Evolutionary conservation across 2,888 invertebrate genomes (phyloP), one percentile per base, ranked within the genome.

Genomic region (Plemyria rubiginata): DNA sequence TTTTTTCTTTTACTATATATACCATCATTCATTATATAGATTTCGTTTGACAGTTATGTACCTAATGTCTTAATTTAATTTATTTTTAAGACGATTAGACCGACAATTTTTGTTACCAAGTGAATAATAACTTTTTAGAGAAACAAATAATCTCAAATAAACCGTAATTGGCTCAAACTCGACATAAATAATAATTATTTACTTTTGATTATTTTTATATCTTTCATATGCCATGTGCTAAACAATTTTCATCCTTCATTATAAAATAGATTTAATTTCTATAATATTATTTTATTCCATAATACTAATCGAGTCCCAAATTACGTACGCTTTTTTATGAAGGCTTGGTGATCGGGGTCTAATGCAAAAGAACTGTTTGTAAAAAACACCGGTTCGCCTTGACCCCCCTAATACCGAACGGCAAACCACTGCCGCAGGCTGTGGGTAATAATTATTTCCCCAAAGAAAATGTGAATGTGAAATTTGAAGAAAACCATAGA

Each of bases 381-480:
- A 73, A 75, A 76, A 76, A 76, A 75, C 71, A 74, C 75, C 56
- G 36, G 79, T 70, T 81, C 59, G 70, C 81, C 80, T 80, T 81
- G 80, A 80, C 79, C 79, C 66, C 65, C 57, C 60, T 60, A 54
- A 66, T 52, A 57, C 52, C 59, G 61, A 57, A 62, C 67, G 66
- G 66, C 68, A 66, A 70, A 68, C 63, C 66, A 70, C 65, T 59
- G 62, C 64, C 48, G 66, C 61, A 60, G 60, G 60, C 60, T 50
- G 60, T 60, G 60, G 5, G 16, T 8, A 15, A 5, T 63, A 43
- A 51, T 66, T 65, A 65, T 69, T 56, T 62, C 67, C 67, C 54
- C 52, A 66, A 65, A 69, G 60, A 55, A 59, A 58, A 58, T 57
- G 51, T 36, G 46, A 58, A 58, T 57, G 51, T 36, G 46, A 38